Percentiles rank a stretch among this genome's conserved stretches.
Conservation (phyloP, 2,797 vertebrate species). For the Pangasius mekongensis region DNA sequence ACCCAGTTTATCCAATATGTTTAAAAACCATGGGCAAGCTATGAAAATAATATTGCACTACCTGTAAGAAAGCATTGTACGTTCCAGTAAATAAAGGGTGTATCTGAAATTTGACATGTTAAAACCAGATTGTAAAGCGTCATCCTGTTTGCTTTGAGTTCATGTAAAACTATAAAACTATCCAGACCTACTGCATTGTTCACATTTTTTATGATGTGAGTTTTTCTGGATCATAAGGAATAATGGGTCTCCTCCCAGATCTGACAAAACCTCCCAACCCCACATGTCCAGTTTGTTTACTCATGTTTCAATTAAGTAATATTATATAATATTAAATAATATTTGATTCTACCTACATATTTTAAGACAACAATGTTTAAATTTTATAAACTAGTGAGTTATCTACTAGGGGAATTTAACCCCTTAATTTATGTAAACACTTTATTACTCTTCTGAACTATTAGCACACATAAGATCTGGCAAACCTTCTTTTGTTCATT, state of each 20-base stretch:
- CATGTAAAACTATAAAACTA: constrained; percentile 58
- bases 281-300: neutral
- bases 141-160: constrained; percentile 54
- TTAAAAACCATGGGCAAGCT: neutral
- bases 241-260: neutral
- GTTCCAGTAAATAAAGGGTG: constrained; percentile 29
- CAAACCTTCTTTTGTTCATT: neutral
- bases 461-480: neutral
- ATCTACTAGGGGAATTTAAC: neutral
- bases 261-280: neutral
- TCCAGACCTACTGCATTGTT: constrained; percentile 24
- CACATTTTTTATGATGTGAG: constrained; percentile 26
- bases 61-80: constrained; percentile 16
- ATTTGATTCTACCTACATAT: neutral
- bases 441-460: neutral
- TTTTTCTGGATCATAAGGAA: constrained; percentile 13
- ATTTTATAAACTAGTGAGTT: neutral
- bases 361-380: neutral
- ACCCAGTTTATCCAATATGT: constrained; percentile 3
- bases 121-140: constrained; percentile 39
- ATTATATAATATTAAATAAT: neutral
- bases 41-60: constrained; percentile 10
- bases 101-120: constrained; percentile 25
- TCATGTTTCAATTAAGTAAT: neutral
- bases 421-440: neutral